A percentile compares a stretch with the other conserved stretches of the same genome.
Evolutionary conservation across 2,888 invertebrate genomes (phyloP).

Genomic region (Chaetogeoica ovagalla): DNA sequence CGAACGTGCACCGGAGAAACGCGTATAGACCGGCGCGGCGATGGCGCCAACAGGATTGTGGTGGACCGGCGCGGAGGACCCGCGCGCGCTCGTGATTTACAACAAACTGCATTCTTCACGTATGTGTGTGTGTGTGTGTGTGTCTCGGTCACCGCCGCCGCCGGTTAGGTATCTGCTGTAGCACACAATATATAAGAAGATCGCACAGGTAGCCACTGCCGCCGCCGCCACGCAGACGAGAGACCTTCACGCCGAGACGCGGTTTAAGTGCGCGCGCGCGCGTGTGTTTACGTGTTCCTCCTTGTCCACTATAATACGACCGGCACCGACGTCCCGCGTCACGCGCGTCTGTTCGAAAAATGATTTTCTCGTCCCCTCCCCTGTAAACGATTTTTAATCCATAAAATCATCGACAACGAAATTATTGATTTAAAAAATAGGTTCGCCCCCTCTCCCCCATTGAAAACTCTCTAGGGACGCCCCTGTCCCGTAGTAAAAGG

Average conservation of each 20-base stretch:
- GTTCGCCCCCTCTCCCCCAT: too few relatives aligned
- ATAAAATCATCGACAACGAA: too few relatives aligned
- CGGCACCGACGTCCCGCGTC: too few relatives aligned
- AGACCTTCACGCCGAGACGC: conserved; percentile 20
- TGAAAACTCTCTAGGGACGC: too few relatives aligned
- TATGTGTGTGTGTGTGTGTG: background rate
- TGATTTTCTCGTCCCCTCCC: too few relatives aligned
- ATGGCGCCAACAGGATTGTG: conserved; percentile 49
- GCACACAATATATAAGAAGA: conserved; percentile 25
- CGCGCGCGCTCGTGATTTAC: conserved; percentile 47
- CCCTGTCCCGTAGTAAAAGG: too few relatives aligned
- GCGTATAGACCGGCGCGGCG: conserved; percentile 19
- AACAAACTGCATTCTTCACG: conserved; percentile 51
- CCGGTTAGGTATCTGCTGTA: background rate
- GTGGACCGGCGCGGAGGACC: conserved; percentile 19
- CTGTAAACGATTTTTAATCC: too few relatives aligned
- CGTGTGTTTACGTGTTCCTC: too few relatives aligned
- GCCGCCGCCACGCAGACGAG: background rate
- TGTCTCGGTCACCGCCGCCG: background rate
- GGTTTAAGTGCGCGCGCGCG: too few relatives aligned
- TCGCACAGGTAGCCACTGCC: conserved; percentile 39
- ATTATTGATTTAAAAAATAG: too few relatives aligned
- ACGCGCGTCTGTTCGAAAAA: too few relatives aligned
- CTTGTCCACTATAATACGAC: too few relatives aligned
- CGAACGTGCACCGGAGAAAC: conserved; percentile 21